These are phyloP conservation scores for Steinernema carpocapsae DNA, from an alignment of 2,888 invertebrate species.

Conservation along the genomic window DNA sequence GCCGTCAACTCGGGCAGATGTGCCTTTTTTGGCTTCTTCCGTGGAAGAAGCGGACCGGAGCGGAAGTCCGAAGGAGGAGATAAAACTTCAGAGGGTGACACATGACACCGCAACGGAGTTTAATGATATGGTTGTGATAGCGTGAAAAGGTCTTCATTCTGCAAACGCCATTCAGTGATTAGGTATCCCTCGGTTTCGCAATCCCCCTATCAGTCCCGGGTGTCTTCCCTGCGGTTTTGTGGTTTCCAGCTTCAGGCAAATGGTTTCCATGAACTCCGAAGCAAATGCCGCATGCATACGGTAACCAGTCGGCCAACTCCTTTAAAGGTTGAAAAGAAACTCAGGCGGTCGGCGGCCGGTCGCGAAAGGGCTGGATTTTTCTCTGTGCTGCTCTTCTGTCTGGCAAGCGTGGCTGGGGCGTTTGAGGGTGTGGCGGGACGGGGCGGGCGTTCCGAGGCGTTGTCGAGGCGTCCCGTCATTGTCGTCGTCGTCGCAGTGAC, in stretches of 20 bases:
- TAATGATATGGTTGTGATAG: constrained; percentile 4
- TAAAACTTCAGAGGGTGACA: constrained; percentile 26
- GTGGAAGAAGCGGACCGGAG: too few species aligned
- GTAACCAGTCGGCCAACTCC: neutral
- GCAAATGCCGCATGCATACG: neutral
- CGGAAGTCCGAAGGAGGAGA: neutral
- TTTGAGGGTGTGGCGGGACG: neutral
- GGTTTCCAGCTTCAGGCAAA: too few species aligned
- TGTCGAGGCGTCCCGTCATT: neutral
- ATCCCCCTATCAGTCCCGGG: neutral
- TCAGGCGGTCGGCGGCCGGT: neutral
- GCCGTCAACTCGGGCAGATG: too few species aligned
- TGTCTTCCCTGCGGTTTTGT: too few species aligned
- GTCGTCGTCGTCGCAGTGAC: too few species aligned
- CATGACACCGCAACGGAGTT: constrained; percentile 28
- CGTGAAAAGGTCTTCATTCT: constrained; percentile 27
- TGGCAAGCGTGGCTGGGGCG: too few species aligned
- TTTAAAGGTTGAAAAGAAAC: neutral
- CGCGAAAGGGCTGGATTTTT: neutral
- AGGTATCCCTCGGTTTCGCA: neutral
- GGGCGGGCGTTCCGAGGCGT: constrained; percentile 9
- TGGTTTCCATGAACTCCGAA: neutral
- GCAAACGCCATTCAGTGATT: neutral
- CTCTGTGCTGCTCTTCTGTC: too few species aligned
- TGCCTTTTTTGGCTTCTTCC: too few species aligned